These are phyloP conservation scores for Callaeas wilsoni DNA, from an alignment of 2,113 vertebrate genomes.

Conservation along the genomic window DNA sequence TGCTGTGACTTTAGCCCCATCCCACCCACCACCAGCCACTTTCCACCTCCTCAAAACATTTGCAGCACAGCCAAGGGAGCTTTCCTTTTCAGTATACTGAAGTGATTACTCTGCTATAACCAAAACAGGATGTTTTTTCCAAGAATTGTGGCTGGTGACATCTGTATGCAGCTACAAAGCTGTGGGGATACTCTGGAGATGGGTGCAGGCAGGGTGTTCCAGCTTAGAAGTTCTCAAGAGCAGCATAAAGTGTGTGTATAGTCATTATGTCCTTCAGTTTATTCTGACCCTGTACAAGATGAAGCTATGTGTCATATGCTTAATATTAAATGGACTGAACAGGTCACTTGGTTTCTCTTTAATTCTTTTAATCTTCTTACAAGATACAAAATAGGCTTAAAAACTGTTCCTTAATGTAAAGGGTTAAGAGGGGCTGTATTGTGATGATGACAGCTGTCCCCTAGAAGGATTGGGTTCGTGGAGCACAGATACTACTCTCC, in stretches of 20 bases:
- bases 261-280: neutral
- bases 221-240: neutral
- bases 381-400: slow-evolving; percentile 27
- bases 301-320: neutral
- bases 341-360: neutral
- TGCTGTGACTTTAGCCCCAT: neutral
- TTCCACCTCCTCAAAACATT: neutral
- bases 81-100: neutral
- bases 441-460: neutral
- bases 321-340: neutral
- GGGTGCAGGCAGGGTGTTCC: neutral
- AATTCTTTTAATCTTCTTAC: slow-evolving; percentile 41
- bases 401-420: neutral
- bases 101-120: neutral
- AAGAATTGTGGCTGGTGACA: neutral
- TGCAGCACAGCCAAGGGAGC: neutral
- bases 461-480: neutral
- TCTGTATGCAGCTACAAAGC: neutral
- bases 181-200: neutral
- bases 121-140: neutral
- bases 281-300: neutral
- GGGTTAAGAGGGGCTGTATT: neutral
- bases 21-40: neutral
- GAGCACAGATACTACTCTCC: neutral
- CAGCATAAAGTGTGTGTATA: neutral